Conservation (phyloP, 2,113 vertebrate genomes). For the Micronycteris hirsuta region DNA sequence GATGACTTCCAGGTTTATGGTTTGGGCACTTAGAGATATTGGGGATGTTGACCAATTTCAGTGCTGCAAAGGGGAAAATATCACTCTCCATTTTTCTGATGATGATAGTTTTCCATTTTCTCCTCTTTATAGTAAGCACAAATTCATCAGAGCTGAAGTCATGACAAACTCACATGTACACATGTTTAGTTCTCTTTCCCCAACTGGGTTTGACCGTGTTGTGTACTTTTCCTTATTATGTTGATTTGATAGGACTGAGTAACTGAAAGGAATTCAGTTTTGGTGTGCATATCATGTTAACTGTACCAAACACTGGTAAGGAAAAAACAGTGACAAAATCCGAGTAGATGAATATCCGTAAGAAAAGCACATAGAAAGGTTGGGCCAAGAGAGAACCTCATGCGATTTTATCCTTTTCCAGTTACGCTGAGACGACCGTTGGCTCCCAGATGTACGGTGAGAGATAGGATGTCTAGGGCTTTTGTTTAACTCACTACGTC, state of each 20-base stretch:
- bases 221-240: background rate
- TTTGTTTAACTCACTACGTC: background rate
- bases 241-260: background rate
- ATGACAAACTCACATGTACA: background rate
- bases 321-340: background rate
- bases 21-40: background rate
- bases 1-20: background rate
- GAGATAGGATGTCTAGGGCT: background rate
- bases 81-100: background rate
- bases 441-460: background rate
- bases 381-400: background rate
- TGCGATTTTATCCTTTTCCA: background rate
- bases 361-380: background rate
- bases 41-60: background rate
- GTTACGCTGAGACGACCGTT: background rate
- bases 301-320: background rate
- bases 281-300: background rate
- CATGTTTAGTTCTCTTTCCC: slow-evolving; percentile 14
- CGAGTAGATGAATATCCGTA: background rate
- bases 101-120: background rate
- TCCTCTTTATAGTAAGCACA: background rate
- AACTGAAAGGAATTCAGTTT: background rate
- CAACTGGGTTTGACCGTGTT: background rate
- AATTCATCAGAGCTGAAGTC: background rate
- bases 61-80: background rate